Percentiles rank a stretch among this genome's conserved stretches.
Conservation (phyloP, 2,113 vertebrate species). For the rabbit (Oryctolagus cuniculus) region DNA sequence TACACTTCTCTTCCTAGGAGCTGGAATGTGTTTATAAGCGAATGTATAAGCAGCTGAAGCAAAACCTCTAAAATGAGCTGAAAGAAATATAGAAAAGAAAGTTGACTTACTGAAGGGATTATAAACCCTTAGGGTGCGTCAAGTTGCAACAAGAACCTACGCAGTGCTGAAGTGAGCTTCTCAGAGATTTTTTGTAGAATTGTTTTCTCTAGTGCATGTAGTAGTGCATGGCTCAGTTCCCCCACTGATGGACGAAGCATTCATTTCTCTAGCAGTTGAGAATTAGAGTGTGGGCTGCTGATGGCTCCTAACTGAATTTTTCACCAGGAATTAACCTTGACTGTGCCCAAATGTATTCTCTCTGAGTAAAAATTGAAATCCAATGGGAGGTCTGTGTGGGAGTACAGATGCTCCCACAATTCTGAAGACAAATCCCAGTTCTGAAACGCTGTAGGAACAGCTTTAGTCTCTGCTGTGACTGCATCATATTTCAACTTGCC, state of each 20-base stretch:
- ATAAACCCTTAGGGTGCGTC: neutral
- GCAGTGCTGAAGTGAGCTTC: neutral
- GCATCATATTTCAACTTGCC: neutral
- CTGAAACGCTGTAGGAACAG: neutral
- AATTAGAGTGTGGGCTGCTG: neutral
- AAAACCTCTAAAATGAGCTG: neutral
- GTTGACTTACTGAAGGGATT: neutral
- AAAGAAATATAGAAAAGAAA: neutral
- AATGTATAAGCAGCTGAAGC: neutral
- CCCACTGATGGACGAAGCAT: neutral
- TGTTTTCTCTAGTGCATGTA: neutral
- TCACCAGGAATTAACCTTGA: neutral
- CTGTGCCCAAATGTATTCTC: neutral
- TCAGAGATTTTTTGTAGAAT: constrained; percentile 1
- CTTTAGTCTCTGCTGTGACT: no score
- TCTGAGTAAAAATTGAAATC: neutral
- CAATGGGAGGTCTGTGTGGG: no score
- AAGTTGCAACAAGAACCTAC: neutral
- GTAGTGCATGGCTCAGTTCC: neutral
- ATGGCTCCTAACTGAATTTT: neutral
- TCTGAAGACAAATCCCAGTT: neutral
- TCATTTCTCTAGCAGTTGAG: neutral
- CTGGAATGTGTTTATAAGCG: neutral
- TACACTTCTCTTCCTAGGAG: neutral
- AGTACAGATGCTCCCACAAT: neutral